phyloP scores from a whole-genome alignment of 2,113 vertebrate genomes.

The Cyanoderma ruficeps region DNA sequence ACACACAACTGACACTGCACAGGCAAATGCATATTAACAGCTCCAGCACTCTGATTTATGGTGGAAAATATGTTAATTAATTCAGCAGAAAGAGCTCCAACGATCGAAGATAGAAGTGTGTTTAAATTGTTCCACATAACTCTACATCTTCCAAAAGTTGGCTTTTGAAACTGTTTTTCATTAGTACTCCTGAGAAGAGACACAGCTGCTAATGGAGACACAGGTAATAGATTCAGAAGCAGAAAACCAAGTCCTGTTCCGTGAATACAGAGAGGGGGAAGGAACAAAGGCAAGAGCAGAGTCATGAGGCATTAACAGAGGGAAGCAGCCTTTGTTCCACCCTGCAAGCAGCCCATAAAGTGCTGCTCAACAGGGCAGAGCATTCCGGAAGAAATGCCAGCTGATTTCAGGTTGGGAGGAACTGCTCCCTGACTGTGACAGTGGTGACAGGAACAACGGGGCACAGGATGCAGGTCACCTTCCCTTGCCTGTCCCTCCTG shows the following conservation, averaged over 20 bases:
- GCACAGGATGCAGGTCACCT: neutral
- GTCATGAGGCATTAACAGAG: neutral
- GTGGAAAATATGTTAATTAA: neutral
- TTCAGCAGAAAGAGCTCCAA: neutral
- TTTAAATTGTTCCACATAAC: neutral
- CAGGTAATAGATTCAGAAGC: neutral
- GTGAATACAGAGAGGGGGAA: neutral
- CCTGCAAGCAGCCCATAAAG: neutral
- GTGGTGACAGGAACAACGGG: neutral
- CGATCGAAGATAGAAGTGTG: fast-evolving
- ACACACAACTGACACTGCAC: neutral
- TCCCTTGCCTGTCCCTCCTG: neutral
- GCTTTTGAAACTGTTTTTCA: neutral
- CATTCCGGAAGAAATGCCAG: neutral
- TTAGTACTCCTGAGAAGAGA: neutral
- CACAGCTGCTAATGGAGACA: neutral
- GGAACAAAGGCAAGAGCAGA: neutral
- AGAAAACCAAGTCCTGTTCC: neutral
- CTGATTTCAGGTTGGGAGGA: neutral
- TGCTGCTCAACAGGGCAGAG: neutral
- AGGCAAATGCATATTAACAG: neutral
- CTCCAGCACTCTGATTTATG: neutral
- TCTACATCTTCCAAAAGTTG: neutral
- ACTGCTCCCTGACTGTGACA: neutral
- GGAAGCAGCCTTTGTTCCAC: neutral